Percentiles rank a stretch among this genome's conserved stretches.
Conservation (phyloP, 2,113 vertebrate genomes). For the Proterorhinus semilunaris region DNA sequence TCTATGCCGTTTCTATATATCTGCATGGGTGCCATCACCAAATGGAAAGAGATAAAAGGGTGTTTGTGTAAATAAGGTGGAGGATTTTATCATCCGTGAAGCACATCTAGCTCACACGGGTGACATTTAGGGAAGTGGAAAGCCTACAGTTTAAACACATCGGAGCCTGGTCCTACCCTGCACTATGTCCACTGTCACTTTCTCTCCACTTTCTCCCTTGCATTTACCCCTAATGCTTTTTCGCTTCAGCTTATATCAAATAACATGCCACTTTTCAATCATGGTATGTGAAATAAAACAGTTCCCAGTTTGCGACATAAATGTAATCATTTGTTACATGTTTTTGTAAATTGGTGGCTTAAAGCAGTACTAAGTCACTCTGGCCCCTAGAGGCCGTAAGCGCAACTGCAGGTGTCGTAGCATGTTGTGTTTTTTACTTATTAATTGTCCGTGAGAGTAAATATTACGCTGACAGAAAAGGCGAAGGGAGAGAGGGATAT, state of each 20-base stretch:
- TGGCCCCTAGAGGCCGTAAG: no score
- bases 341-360: no score
- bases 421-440: no score
- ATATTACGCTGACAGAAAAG: no score
- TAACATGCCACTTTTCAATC: constrained; percentile 1
- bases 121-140: constrained; percentile 40
- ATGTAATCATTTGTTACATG: neutral
- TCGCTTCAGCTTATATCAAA: neutral
- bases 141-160: constrained; percentile 40
- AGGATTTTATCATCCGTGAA: neutral
- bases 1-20: no score
- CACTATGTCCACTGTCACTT: constrained; percentile 39
- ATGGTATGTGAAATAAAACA: neutral
- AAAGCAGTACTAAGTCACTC: no score
- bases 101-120: constrained; percentile 21
- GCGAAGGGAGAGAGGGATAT: no score
- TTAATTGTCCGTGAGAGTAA: no score
- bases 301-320: neutral
- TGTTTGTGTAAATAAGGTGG: neutral
- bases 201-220: constrained; percentile 10
- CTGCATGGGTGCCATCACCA: neutral
- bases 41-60: constrained; percentile 13
- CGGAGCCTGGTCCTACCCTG: constrained; percentile 14
- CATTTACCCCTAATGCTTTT: neutral
- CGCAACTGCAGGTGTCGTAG: no score